Conservation (phyloP, 2,797 vertebrate genomes). For the Myotis vivesi region DNA sequence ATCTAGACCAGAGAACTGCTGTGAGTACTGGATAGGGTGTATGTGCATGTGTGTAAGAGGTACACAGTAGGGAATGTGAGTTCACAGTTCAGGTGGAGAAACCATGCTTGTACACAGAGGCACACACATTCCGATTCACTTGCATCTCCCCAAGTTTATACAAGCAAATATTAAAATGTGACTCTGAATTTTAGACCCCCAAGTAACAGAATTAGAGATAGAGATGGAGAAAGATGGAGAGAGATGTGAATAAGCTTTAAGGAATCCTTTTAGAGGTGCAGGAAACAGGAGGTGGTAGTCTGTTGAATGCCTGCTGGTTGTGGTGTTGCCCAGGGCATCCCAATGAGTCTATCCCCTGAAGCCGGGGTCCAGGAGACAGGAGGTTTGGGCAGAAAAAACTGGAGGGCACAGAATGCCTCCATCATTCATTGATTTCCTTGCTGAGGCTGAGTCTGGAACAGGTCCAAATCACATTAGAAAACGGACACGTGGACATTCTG, state of each 20-base stretch:
- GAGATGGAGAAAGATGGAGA: not conserved
- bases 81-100: constrained; percentile 35
- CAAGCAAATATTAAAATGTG: not conserved
- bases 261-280: not conserved
- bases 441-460: not conserved
- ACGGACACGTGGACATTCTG: not conserved
- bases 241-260: constrained; percentile 23
- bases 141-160: not conserved
- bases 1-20: not conserved
- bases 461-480: constrained; percentile 25
- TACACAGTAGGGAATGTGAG: not conserved
- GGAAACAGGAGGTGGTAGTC: not conserved
- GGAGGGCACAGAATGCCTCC: not conserved
- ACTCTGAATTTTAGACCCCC: not conserved
- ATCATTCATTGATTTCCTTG: constrained; percentile 1
- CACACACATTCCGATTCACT: not conserved
- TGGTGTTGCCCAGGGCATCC: not conserved
- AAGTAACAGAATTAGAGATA: not conserved
- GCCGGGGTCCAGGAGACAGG: not conserved
- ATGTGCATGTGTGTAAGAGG: not conserved
- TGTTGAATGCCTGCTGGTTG: not conserved
- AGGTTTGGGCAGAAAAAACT: not conserved
- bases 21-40: not conserved
- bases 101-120: not conserved
- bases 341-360: not conserved